phyloP scores from a whole-genome alignment of 1,140 invertebrate genomes.

The Drosophila neocordata region DNA sequence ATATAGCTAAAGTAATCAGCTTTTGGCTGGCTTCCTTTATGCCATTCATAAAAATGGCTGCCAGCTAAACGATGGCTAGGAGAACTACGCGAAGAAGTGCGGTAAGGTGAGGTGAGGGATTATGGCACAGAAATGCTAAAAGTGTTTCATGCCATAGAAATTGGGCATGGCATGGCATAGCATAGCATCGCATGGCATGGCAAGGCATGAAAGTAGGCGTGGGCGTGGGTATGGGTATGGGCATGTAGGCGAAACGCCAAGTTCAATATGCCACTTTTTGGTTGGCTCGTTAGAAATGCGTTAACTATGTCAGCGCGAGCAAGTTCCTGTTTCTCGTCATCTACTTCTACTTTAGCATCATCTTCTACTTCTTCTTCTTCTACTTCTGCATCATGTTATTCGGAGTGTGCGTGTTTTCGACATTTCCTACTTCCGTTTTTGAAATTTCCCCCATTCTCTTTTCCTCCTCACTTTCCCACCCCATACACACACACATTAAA shows the following conservation, averaged over 20 bases:
- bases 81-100: conserved; percentile 14
- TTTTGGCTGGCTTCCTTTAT: conserved; percentile 26
- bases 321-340: conserved; percentile 9
- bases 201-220: neutral
- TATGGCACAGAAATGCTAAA: conserved; percentile 41
- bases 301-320: conserved; percentile 49
- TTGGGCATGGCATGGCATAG: conserved; percentile 12
- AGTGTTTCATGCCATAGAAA: conserved; percentile 50
- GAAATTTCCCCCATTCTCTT: conserved; percentile 11
- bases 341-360: neutral
- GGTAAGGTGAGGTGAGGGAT: neutral
- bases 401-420: conserved; percentile 47
- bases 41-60: conserved; percentile 31
- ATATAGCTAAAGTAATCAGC: conserved; percentile 34
- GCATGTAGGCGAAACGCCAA: conserved; percentile 8
- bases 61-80: conserved; percentile 32
- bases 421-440: conserved; percentile 59
- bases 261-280: conserved; percentile 29
- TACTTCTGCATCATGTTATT: conserved; percentile 3
- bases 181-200: conserved; percentile 10
- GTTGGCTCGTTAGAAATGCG: conserved; percentile 72
- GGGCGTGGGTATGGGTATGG: neutral
- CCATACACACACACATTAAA: conserved; percentile 3
- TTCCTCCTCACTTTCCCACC: neutral
- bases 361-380: conserved; percentile 14